Evolutionary conservation across 2,888 invertebrate species (phyloP), one percentile per base, ranked within the genome.

Genomic region (Imbricaverruca yamaguchii): DNA sequence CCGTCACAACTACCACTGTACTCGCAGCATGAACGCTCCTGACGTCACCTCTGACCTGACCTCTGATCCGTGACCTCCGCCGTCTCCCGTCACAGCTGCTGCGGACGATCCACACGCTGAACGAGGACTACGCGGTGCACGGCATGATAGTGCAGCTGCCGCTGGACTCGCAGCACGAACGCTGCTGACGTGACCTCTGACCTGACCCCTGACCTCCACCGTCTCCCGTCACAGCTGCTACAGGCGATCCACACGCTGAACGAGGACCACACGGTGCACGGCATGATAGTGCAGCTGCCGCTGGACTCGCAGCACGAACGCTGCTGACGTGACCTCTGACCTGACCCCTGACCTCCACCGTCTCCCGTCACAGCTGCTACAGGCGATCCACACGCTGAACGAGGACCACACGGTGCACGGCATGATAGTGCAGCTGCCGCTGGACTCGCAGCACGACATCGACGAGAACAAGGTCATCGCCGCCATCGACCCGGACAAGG

Each of bases 121-220:
- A 99, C 87, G 90, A 91, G 84, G 94, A 97, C 86, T 91, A 93
- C 0, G 88, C 88, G 18, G 91, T 97, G 67, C 97, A 98, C 88
- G 98, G 98, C 81, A 96, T 98, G 86, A 97, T 98, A 85, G 96
- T 98, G 0, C 97, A 97, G 89, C 94, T 96, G 93, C 98, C 98
- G 0, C 89, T 98, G 83, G 98, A 99, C 87, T 91, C 92, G 61
- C 91, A 90, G 0, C 91, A 92, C 85, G 86, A 90, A n/a, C n/a
- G n/a, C n/a, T n/a, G n/a, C n/a, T 57, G 57, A 13, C 13, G 57
- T 57, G 13, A 13, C 9, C 13, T 57, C 10, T 57, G 57, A 57
- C 57, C 57, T 57, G 57, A 57, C 59, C 7, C 59, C 39, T 39
- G 39, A 39, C 39, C 39, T 39, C 12, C 12, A 7, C 59, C 83